Conservation (phyloP, 2,888 invertebrate genomes). For the Mallateleia sp. region DNA sequence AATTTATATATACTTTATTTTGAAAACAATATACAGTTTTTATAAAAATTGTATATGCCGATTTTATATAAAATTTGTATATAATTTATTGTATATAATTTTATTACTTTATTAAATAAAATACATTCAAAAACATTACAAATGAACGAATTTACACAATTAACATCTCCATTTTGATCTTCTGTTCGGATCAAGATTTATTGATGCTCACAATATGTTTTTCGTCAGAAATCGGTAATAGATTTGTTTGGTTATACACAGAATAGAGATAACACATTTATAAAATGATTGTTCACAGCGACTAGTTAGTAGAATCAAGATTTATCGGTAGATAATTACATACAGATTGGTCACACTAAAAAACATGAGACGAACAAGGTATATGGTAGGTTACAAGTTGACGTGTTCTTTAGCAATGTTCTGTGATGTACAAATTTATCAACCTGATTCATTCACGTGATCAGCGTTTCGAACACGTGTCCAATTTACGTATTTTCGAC, state of each 20-base stretch:
- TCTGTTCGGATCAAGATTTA: constrained; percentile 54
- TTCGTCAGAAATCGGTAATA: constrained; percentile 48
- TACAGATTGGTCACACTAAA: constrained; percentile 85
- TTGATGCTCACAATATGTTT: constrained; percentile 47
- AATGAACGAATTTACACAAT: constrained; percentile 19
- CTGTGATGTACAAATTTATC: constrained; percentile 68
- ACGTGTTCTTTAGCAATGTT: constrained; percentile 72
- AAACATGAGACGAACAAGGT: constrained; percentile 87
- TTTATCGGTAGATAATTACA: constrained; percentile 87
- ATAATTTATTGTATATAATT: too few relatives aligned
- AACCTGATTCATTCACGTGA: constrained; percentile 46
- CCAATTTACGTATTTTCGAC: neutral
- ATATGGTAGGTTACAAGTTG: constrained; percentile 78
- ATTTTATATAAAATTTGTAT: too few relatives aligned
- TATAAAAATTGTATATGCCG: too few relatives aligned
- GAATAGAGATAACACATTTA: constrained; percentile 75
- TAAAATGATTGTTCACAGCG: constrained; percentile 79
- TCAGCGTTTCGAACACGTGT: constrained; percentile 56
- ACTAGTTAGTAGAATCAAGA: constrained; percentile 87
- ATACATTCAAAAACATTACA: constrained; percentile 9
- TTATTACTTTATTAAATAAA: too few relatives aligned
- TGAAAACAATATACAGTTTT: too few relatives aligned
- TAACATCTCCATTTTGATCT: constrained; percentile 42
- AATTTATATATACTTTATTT: too few relatives aligned
- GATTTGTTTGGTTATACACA: constrained; percentile 51